Evolutionary conservation across 2,797 vertebrate species (phyloP), one percentile per base, ranked within the genome.

Genomic region (Hoplostethus atlanticus): DNA sequence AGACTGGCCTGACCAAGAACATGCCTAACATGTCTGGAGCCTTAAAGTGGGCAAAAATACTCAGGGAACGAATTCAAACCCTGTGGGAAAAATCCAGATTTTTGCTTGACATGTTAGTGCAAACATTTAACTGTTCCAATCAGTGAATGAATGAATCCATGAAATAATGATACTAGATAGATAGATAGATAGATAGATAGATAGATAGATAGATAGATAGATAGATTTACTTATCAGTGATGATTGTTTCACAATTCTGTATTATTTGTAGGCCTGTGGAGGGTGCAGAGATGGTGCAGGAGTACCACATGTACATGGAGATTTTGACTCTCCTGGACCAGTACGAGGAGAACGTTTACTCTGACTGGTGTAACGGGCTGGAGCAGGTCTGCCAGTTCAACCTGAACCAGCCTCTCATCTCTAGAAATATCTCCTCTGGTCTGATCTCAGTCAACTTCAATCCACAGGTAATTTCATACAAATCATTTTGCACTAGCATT

Each of bases 361-460:
- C 88, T 25, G 85, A 94, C 55, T 97, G 93, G 95, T 92, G 95
- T 82, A 75, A 80, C 58, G 79, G 88, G 7, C 89, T 96, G 76
- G 91, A 95, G 73, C 76, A 93, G 71, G 78, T 90, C 54, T 97
- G 94, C 80, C 89, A 91, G 58, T 93, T 96, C 72, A 96, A 94
- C 90, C 91, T 97, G 84, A 94, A 95, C 67, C 94, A 94, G 82
- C 89, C 93, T 5, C 90, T 97, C 57, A 81, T 96, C 79, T 94
- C 82, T 56, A 76, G 77, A 86, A 92, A 92, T 81, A 48, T 53
- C n/a, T 15, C 85, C 66, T 92, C 93, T 73, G 88, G 84, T 55
- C 84, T 97, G 60, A 90, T 96, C 46, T 93, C 80, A 56, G 93
- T 96, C 74, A 97, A 96, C 87, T 96, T 97, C 86, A 93, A 94